A percentile compares a stretch with the other conserved stretches of the same genome.
These are phyloP conservation scores for Andrena cerasifolii DNA, from an alignment of 1,140 invertebrate genomes.

Conservation along the genomic window DNA sequence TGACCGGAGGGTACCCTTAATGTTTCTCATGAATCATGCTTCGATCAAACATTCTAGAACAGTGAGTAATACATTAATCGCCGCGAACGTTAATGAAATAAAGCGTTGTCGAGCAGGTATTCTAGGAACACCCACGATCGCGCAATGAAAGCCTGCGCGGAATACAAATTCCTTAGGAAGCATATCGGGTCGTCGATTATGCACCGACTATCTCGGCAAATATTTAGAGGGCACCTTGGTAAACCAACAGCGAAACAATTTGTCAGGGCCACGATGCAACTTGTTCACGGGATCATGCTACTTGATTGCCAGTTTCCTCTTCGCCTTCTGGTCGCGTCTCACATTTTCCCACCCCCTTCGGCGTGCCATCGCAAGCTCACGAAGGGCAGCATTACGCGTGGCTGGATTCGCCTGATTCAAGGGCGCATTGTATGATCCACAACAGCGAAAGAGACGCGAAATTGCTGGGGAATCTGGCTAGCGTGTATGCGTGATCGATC, in stretches of 20 bases:
- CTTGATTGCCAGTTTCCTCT: not conserved
- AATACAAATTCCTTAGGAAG: not conserved
- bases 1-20: too few relatives aligned
- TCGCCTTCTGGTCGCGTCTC: not conserved
- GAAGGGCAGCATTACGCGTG: not conserved
- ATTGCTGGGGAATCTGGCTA: slow-evolving; percentile 39
- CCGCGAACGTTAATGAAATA: not conserved
- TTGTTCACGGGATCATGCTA: slow-evolving; percentile 12
- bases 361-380: slow-evolving; percentile 7
- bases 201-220: not conserved
- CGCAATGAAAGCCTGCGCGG: not conserved
- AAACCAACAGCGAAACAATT: slow-evolving; percentile 24
- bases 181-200: not conserved
- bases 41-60: not conserved
- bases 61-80: not conserved
- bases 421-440: not conserved
- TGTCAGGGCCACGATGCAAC: slow-evolving; percentile 11
- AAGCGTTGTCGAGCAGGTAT: slow-evolving; percentile 9
- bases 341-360: not conserved
- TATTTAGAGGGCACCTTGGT: not conserved
- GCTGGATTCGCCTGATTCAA: slow-evolving; percentile 39
- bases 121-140: not conserved
- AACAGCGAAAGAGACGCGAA: not conserved
- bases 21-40: not conserved
- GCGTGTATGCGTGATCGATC: slow-evolving; percentile 67